phyloP scores from a whole-genome alignment of 2,797 vertebrate genomes.

The Urosaurus nigricauda region DNA sequence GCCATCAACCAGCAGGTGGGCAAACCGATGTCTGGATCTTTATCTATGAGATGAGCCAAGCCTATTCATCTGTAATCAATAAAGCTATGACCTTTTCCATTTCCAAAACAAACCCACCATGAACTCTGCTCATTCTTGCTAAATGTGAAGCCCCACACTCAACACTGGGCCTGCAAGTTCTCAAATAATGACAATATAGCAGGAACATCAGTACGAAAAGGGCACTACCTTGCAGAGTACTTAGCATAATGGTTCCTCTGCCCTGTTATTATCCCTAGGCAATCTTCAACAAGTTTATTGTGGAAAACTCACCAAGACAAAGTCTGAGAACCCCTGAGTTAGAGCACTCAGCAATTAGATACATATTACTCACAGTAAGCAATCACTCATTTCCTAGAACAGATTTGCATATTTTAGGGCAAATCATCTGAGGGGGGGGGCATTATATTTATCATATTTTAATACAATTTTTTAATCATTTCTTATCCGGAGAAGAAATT shows the following conservation, averaged over 20 bases:
- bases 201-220: constrained; percentile 23
- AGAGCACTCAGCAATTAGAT: constrained; percentile 36
- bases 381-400: constrained; percentile 35
- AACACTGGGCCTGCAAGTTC: not conserved
- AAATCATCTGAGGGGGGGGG: not conserved
- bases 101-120: too few species aligned
- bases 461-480: not conserved
- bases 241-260: constrained; percentile 36
- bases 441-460: constrained; percentile 15
- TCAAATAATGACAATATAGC: constrained; percentile 7
- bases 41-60: too few species aligned
- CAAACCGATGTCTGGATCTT: too few species aligned
- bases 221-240: constrained; percentile 16
- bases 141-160: too few species aligned
- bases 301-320: constrained; percentile 9
- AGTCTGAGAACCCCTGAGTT: constrained; percentile 33
- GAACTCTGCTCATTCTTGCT: too few species aligned
- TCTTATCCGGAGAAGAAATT: not conserved
- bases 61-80: too few species aligned
- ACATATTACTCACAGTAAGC: constrained; percentile 40
- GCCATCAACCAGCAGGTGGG: too few species aligned
- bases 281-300: constrained; percentile 26
- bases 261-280: constrained; percentile 40
- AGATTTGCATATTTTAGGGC: constrained; percentile 30
- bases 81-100: too few species aligned